Base-by-base conservation (phyloP, 2,797 vertebrate species). In the Urosaurus nigricauda region DNA sequence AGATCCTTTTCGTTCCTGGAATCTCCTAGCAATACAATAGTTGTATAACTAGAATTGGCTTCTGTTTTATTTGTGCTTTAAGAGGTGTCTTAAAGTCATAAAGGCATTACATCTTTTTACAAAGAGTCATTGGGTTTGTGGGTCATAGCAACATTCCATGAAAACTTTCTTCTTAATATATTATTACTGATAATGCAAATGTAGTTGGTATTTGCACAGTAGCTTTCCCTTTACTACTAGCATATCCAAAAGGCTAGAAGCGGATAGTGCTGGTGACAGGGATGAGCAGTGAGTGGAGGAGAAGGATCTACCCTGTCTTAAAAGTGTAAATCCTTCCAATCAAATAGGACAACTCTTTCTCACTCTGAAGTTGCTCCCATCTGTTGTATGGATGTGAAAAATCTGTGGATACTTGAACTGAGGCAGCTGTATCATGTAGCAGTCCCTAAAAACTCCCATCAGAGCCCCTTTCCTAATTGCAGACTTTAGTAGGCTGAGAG, bases 11-110 rank as follows among this genome's bases (percentile, higher is more conserved):
- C 58, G 14, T 53, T 65, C 78, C 65, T 78, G 14, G 51, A 83
- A 83, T 21, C 26, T 70, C 8, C 37, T 51, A 11, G 56, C 89
- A 86, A 63, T 13, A 83, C 58, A 77, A 0, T 58, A 80, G 9
- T 56, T 78, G 29, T 87, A 58, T 73, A 9, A 60, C 19, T 71
- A 63, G 19, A 75, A 53, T 0, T 58, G 53, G 24, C 79, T 37
- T 75, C 89, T 85, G 32, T 5, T 88, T 91, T 92, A 47, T 85
- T 77, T 91, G 35, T 63, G 16, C 6, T 88, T 90, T 0, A n/a
- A n/a, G 8, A 85, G 83, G 71, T 88, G 8, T 85, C 53, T 83
- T 90, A 21, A n/a, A 71, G 6, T 79, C 14, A 79, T 17, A 79
- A 83, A 37, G 79, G 88, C 53, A 79, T 70, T 26, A 40, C 1